Conservation (phyloP, 2,797 vertebrate genomes). For the Pipistrellus kuhlii region DNA sequence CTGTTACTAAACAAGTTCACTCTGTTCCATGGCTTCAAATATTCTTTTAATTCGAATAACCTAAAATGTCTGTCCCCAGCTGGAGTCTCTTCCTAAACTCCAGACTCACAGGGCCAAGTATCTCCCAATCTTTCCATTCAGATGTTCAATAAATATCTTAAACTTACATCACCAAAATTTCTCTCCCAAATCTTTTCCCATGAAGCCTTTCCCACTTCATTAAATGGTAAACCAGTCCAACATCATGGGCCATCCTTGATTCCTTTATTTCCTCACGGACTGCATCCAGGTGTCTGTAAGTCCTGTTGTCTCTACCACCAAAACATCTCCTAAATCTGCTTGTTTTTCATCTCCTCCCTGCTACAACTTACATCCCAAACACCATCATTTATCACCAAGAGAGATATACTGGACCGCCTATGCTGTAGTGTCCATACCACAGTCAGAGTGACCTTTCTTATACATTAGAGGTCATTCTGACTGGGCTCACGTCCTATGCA, state of each 20-base stretch:
- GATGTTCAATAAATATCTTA: slow-evolving; percentile 22
- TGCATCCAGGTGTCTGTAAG: background rate
- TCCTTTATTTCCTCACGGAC: background rate
- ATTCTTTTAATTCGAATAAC: background rate
- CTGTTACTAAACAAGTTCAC: background rate
- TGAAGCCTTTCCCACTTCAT: background rate
- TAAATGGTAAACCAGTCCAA: background rate
- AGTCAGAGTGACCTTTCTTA: background rate
- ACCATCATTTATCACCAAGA: background rate
- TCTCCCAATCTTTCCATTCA: background rate
- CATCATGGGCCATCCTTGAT: background rate
- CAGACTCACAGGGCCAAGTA: background rate
- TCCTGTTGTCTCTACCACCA: background rate
- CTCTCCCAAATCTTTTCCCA: background rate
- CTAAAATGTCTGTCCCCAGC: slow-evolving; percentile 42
- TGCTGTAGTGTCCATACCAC: background rate
- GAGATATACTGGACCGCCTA: background rate
- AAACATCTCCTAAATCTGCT: background rate
- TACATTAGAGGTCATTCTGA: background rate
- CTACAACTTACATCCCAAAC: background rate
- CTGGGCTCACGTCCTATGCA: background rate
- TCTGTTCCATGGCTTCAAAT: slow-evolving; percentile 22
- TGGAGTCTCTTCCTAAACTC: background rate
- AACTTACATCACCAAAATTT: background rate
- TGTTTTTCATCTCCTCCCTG: background rate